These are phyloP conservation scores for Synanthedon myopaeformis DNA, from an alignment of 2,888 invertebrate genomes.

Conservation along the genomic window DNA sequence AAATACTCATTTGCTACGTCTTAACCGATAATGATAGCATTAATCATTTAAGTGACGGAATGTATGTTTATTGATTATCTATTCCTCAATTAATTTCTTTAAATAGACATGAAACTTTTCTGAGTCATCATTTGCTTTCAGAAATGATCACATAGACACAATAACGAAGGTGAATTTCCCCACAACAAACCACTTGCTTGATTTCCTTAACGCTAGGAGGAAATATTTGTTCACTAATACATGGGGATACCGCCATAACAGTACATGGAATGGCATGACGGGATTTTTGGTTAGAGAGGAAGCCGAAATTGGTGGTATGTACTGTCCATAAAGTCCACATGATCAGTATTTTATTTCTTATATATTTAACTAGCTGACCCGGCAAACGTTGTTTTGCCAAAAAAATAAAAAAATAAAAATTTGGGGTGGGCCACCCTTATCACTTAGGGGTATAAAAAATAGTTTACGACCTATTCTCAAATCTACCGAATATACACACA, in stretches of 20 bases:
- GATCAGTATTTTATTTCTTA: no score
- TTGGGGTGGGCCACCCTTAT: no score
- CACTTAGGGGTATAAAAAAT: no score
- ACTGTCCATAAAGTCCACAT: no score
- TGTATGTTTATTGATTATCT: constrained; percentile 36
- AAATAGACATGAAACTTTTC: not conserved
- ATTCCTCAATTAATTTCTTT: not conserved
- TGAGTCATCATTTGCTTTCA: constrained; percentile 17
- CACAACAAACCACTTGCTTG: constrained; percentile 67
- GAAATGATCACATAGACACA: constrained; percentile 68
- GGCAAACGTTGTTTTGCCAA: no score
- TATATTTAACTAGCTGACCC: no score
- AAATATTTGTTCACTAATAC: constrained; percentile 63
- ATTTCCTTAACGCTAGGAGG: constrained; percentile 70
- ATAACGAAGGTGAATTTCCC: constrained; percentile 75
- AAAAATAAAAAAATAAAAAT: no score
- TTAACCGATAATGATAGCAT: constrained; percentile 71
- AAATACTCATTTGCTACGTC: constrained; percentile 68
- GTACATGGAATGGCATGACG: constrained; percentile 76
- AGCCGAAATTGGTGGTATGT: constrained; percentile 72
- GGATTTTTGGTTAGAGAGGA: constrained; percentile 69
- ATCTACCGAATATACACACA: no score
- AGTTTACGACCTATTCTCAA: no score
- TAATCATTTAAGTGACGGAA: constrained; percentile 71
- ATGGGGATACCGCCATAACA: constrained; percentile 73